phyloP scores from a whole-genome alignment of 1,140 invertebrate species.

The Notospermus geniculatus region DNA sequence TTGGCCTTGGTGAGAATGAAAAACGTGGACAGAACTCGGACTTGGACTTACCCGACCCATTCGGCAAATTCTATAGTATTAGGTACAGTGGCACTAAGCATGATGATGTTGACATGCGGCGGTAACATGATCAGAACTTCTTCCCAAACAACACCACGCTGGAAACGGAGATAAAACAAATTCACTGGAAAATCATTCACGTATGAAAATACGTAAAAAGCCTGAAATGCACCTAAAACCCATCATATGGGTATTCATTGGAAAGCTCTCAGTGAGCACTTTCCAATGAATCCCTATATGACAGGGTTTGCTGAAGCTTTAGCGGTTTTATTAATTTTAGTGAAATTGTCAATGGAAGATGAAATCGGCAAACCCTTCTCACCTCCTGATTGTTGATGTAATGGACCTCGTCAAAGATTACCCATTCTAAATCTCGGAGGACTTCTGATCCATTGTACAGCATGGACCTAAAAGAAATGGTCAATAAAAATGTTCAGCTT shows the following conservation, averaged over 20 bases:
- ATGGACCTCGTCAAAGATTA: slow-evolving; percentile 99
- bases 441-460: slow-evolving; percentile 93
- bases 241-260: too few species aligned
- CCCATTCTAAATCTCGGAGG: slow-evolving; percentile 94
- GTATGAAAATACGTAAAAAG: too few species aligned
- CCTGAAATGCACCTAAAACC: too few species aligned
- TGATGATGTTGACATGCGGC: slow-evolving; percentile 89
- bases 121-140: slow-evolving; percentile 96
- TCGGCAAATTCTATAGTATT: slow-evolving; percentile 95
- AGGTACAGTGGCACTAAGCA: slow-evolving; percentile 97
- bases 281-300: too few species aligned
- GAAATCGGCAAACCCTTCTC: slow-evolving; percentile 10
- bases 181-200: too few species aligned
- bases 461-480: slow-evolving; percentile 81
- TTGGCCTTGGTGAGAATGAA: too few species aligned
- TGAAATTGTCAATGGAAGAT: too few species aligned
- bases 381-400: slow-evolving; percentile 97
- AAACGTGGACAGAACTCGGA: background rate
- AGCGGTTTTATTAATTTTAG: too few species aligned
- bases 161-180: too few species aligned
- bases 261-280: too few species aligned
- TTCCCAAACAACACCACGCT: slow-evolving; percentile 98
- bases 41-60: slow-evolving; percentile 78
- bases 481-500: too few species aligned
- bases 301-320: too few species aligned